Evolutionary conservation across 2,888 invertebrate species (phyloP).

Genomic region (Hydraecia micacea): DNA sequence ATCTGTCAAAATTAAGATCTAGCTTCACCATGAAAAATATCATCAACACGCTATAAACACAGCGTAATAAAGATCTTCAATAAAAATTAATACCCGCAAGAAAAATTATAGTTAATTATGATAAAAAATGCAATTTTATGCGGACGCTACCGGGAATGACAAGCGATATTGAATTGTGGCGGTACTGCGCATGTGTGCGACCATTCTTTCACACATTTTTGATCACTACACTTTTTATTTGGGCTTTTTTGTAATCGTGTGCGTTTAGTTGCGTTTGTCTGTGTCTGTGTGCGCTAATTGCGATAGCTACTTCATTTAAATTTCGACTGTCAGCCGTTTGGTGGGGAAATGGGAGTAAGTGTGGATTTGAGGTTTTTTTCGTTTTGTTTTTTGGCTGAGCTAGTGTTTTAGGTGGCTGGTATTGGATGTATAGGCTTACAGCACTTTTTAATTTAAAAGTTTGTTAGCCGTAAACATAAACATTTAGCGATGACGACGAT

Average conservation of each 20-base stretch:
- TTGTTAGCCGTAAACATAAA: not conserved
- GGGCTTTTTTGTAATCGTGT: slow-evolving; percentile 77
- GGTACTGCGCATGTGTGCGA: slow-evolving; percentile 75
- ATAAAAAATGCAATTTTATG: slow-evolving; percentile 71
- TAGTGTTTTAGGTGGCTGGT: not conserved
- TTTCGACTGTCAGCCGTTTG: slow-evolving; percentile 86
- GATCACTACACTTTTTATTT: slow-evolving; percentile 87
- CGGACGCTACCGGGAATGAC: slow-evolving; percentile 85
- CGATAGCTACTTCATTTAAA: slow-evolving; percentile 90
- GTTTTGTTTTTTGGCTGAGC: not conserved
- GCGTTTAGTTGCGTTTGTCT: slow-evolving; percentile 73
- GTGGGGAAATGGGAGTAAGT: slow-evolving; percentile 77
- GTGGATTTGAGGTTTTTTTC: slow-evolving; percentile 65
- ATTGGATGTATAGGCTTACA: not conserved
- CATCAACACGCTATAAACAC: not conserved
- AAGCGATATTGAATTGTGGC: slow-evolving; percentile 89
- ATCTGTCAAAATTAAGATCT: not conserved
- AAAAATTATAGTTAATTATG: slow-evolving; percentile 50
- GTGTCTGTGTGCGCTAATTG: slow-evolving; percentile 84
- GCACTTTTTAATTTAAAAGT: not conserved
- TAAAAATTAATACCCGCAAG: slow-evolving; percentile 26
- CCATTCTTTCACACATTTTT: slow-evolving; percentile 89
- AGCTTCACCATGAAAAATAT: not conserved
- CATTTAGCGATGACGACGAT: not conserved
- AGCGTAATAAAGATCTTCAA: slow-evolving; percentile 27